A percentile compares a stretch with the other conserved stretches of the same genome.
Conservation (phyloP, 2,797 vertebrate genomes). For the Dendrocincla tyrannina region DNA sequence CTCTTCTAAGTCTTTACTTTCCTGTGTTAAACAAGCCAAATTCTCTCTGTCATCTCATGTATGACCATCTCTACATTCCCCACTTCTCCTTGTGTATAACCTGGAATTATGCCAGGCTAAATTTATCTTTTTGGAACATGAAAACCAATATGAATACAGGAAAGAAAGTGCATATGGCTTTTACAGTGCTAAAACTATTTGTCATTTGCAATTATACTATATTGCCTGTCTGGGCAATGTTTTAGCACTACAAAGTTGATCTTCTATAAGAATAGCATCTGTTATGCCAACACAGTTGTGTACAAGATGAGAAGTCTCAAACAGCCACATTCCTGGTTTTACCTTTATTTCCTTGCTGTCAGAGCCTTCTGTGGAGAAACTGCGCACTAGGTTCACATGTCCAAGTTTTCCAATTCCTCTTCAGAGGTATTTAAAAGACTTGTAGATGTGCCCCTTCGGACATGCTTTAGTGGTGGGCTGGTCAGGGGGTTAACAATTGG, state of each 20-base stretch:
- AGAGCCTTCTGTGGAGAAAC: background rate
- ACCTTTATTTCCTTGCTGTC: background rate
- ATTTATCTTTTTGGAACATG: background rate
- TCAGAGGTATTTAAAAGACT: background rate
- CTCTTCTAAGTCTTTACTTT: background rate
- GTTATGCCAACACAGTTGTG: background rate
- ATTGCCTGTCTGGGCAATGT: background rate
- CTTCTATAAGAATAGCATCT: background rate
- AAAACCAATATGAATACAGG: background rate
- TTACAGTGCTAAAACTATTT: background rate
- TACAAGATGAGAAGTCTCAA: background rate
- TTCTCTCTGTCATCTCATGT: background rate
- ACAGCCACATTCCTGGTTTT: background rate
- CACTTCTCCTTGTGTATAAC: background rate
- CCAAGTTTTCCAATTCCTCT: background rate
- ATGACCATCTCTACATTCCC: background rate
- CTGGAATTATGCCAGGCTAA: background rate
- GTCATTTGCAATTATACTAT: background rate
- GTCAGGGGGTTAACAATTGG: background rate
- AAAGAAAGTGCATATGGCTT: background rate
- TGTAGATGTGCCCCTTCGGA: background rate
- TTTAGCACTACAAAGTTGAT: background rate
- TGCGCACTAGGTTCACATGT: background rate
- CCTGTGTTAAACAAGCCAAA: background rate
- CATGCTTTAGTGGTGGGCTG: background rate